phyloP scores from a whole-genome alignment of 2,797 vertebrate species.

The Pseudochirops cupreus region DNA sequence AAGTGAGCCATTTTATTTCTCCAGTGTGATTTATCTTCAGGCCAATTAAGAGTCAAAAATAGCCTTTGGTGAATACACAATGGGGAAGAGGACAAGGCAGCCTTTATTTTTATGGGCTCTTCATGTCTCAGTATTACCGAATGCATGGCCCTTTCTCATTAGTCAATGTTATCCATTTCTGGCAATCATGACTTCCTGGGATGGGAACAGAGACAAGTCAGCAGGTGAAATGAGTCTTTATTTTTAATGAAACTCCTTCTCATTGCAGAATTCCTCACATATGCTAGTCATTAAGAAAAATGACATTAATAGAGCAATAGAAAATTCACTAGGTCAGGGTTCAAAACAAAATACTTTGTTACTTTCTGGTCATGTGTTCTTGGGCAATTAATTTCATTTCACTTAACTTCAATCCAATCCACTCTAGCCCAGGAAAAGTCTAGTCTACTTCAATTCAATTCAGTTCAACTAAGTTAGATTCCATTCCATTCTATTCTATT shows the following conservation, averaged over 20 bases:
- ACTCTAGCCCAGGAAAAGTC: not conserved
- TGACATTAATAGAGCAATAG: not conserved
- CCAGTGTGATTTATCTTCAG: slow-evolving; percentile 66
- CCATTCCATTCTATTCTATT: not conserved
- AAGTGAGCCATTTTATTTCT: slow-evolving; percentile 70
- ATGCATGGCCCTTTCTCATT: not conserved
- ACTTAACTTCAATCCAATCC: not conserved
- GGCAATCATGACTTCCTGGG: slow-evolving; percentile 17
- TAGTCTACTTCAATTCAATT: not conserved
- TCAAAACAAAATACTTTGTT: not conserved
- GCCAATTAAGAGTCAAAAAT: slow-evolving; percentile 65
- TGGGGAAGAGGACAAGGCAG: not conserved
- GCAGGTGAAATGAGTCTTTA: slow-evolving; percentile 16
- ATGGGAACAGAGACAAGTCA: not conserved
- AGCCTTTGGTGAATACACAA: slow-evolving; percentile 54
- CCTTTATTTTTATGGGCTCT: slow-evolving; percentile 48
- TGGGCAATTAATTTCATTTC: not conserved
- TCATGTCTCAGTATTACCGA: slow-evolving; percentile 29
- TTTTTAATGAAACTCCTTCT: not conserved
- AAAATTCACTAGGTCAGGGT: not conserved
- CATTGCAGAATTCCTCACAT: not conserved
- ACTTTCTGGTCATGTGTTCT: not conserved
- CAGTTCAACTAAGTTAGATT: not conserved
- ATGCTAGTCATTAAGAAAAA: not conserved
- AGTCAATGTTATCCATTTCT: slow-evolving; percentile 16